Evolutionary conservation across 2,797 vertebrate species (phyloP).

Genomic region (Sparus aurata): DNA sequence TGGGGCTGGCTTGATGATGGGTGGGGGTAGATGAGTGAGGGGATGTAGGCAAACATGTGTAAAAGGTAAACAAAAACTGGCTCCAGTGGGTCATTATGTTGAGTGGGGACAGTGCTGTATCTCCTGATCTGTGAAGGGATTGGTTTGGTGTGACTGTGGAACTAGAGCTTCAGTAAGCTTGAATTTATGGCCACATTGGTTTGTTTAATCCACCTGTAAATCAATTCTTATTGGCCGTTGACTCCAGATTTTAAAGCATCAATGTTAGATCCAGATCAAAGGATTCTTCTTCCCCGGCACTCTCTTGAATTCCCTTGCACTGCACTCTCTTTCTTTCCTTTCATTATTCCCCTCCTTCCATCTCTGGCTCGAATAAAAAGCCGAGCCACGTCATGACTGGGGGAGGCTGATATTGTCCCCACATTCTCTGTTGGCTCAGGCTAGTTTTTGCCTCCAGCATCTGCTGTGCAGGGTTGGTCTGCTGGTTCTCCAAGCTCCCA

Average conservation of each 20-base stretch:
- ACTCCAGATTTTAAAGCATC: constrained; percentile 47
- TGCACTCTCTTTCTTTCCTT: constrained; percentile 13
- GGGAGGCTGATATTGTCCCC: constrained; percentile 69
- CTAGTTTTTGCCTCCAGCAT: constrained; percentile 78
- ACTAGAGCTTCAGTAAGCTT: constrained; percentile 13
- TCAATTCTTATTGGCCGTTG: constrained; percentile 37
- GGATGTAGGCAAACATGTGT: constrained; percentile 39
- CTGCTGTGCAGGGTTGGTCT: constrained; percentile 78
- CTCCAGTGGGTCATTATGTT: constrained; percentile 66
- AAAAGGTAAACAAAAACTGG: constrained; percentile 79
- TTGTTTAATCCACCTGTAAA: constrained; percentile 67
- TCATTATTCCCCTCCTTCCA: constrained; percentile 44
- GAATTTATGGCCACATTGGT: constrained; percentile 48
- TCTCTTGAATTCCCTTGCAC: constrained; percentile 22
- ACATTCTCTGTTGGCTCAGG: constrained; percentile 66
- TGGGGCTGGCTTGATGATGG: constrained; percentile 65
- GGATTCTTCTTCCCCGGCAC: constrained; percentile 28
- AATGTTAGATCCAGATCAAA: constrained; percentile 63
- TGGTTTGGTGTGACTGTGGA: constrained; percentile 32
- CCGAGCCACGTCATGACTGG: constrained; percentile 59
- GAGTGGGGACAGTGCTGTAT: constrained; percentile 60
- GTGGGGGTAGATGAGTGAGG: constrained; percentile 38
- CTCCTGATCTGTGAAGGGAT: constrained; percentile 58
- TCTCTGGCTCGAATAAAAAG: constrained; percentile 62
- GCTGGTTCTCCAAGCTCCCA: constrained; percentile 69